Evolutionary conservation across 2,888 invertebrate genomes (phyloP), one percentile per base, ranked within the genome.

Genomic region (Panzeria rudis): DNA sequence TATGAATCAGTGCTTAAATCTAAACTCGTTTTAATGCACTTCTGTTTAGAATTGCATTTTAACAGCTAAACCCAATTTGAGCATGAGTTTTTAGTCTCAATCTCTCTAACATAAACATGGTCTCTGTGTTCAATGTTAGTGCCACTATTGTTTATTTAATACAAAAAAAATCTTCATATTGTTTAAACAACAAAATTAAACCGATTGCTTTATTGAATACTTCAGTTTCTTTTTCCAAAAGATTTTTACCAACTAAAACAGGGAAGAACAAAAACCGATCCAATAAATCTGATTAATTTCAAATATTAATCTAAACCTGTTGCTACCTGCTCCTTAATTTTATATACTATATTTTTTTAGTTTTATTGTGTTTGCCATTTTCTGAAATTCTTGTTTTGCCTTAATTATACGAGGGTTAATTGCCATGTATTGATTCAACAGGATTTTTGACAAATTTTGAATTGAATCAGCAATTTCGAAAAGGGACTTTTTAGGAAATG

Each of bases 1-100:
- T 17, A 23, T 35, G n/a, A 81, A 77, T 61, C 77, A 62, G 47
- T 72, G 81, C 81, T 75, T 82, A 54, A 71, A 32, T 35, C 87
- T 72, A 86, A 87, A 85, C 88, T 87, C 88, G 87, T 76, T 73
- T 68, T 83, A 84, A 86, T 90, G 89, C 88, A 90, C 87, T 90
- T 86, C 32, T 87, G 68, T 23, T 71, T 59, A 77, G 59, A 38
- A 20, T n/a, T 78, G 69, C 69, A 62, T 52, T 78, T 78, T 62
- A 38, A 68, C 50, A 61, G 38, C 47, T 61, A 78, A 78, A 69
- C 38, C 38, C 50, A 52, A 35, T 56, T 32, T 56, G 7, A 72
- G 64, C 8, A 25, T n/a, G 52, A 32, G n/a, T 54, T 66, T 68
- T 35, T 25, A 5, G 11, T 23, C 56, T 35, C 35, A n/a, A 68